Base-by-base conservation (phyloP, 2,113 vertebrate species). In the Halcyon malimbica region DNA sequence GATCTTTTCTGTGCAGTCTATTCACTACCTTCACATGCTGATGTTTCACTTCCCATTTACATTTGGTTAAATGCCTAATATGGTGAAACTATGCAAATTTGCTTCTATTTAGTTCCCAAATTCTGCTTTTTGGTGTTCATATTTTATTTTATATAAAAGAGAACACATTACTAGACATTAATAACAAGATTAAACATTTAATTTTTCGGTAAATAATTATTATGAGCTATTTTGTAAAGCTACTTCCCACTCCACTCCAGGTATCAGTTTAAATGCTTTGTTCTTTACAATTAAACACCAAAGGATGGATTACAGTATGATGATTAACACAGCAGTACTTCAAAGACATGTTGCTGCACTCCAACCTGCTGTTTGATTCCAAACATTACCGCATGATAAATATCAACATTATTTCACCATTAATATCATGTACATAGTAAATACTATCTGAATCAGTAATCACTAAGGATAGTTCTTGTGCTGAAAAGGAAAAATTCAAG, bases 21-120 rank as follows among this genome's bases (percentile, higher is more conserved):
- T 77, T 90, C 53, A 33, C 19, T 67, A 4, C 29, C 90, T 94
- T 56, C 59, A 90, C 4, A 59, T n/a, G 28, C 23, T 46, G 23
- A 23, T 25, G 53, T 92, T 92, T 96, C 69, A 57, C 83, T 95
- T 97, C 73, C 76, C 44, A 48, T 3, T 78, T 71, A 60, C 13
- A 28, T 42, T 41, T 39, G 50, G 39, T 64, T 73, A 65, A 93
- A 78, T 35, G 39, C 44, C n/a, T 56, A 82, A 76, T 62, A 73
- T 5, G 16, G 46, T 33, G 46, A 87, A 83, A 65, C 44, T 16
- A 69, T 28, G n/a, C 37, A 80, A 76, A 95, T 94, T 70, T 71
- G 44, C n/a, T 37, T 37, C 70, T 57, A 14, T 54, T 78, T 89
- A 64, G 56, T 91, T 93, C 53, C n/a, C 41, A 83, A 89, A 65